phyloP scores from a whole-genome alignment of 1,140 invertebrate species.

The Drosophila ohnishii region DNA sequence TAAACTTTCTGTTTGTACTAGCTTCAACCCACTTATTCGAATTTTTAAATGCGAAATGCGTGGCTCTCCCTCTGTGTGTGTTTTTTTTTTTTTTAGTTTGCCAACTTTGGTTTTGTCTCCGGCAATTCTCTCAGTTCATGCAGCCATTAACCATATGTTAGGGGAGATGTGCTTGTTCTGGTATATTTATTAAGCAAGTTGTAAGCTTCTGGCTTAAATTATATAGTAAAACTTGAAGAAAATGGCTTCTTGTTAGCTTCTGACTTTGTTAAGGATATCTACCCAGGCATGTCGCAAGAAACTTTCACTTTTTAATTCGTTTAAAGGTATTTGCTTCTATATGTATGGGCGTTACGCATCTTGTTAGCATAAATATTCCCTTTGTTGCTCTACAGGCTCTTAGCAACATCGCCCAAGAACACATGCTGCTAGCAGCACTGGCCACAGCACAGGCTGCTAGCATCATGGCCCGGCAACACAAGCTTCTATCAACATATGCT shows the following conservation, averaged over 20 bases:
- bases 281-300: background rate
- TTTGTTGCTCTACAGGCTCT: background rate
- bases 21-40: conserved; percentile 21
- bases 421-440: background rate
- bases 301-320: conserved; percentile 30
- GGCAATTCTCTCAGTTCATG: conserved; percentile 4
- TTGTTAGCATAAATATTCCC: too few species aligned
- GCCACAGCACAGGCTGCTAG: background rate
- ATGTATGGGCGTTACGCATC: background rate
- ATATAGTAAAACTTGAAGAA: background rate
- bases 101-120: conserved; percentile 36
- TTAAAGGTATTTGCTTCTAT: background rate
- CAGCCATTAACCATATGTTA: background rate
- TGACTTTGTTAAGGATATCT: background rate
- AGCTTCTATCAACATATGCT: background rate
- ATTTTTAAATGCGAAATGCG: conserved; percentile 22
- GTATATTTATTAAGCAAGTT: background rate
- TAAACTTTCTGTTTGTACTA: conserved; percentile 33
- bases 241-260: background rate
- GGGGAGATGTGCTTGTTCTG: background rate
- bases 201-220: background rate
- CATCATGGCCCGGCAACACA: background rate
- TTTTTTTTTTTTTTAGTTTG: conserved; percentile 60
- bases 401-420: background rate
- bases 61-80: conserved; percentile 1